Base-by-base conservation (phyloP, 1,140 invertebrate species). In the Diabrotica undecimpunctata region DNA sequence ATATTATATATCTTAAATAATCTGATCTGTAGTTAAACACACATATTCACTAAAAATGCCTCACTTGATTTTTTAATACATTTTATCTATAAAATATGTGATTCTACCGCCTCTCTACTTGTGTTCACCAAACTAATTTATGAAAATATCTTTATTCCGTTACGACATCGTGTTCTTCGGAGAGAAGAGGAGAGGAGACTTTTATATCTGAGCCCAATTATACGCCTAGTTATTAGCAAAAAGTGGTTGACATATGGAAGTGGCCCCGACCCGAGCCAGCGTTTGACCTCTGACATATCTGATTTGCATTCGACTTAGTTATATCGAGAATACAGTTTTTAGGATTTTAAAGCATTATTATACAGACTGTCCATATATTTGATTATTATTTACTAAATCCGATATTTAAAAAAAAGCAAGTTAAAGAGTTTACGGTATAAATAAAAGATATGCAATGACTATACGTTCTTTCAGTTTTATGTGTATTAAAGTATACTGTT, bases 101-200 rank as follows among this genome's bases (percentile, higher is more conserved):
- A 25, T 25, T 25, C 25, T 25, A 4, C 4, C 25, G 25, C 25
- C 25, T 25, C 25, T 25, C 4, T 25, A 25, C 25, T 1, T 25
- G 25, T 25, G 25, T 25, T 25, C 25, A 25, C 25, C 25, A 25
- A 25, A 25, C 25, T 25, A 46, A 46, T 46, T 46, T 46, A 46
- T 46, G 41, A 46, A 46, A 46, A 46, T 46, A 46, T 46, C 41
- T 46, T n/a, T 46, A 46, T 46, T 46, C 41, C 41, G 41, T 46
- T 46, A 46, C 41, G 41, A 8, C 41, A 46, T n/a, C n/a, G n/a
- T 46, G 8, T 46, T n/a, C 41, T 10, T 46, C 41, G 41, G 8
- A 8, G 41, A 46, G n/a, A 25, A 25, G 25, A 25, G 25, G 25
- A 25, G 25, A 25, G 25, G 25, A 25, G 1, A 25, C 25, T 25